Conservation (phyloP, 2,797 vertebrate species). For the Mionectes olivaceus region DNA sequence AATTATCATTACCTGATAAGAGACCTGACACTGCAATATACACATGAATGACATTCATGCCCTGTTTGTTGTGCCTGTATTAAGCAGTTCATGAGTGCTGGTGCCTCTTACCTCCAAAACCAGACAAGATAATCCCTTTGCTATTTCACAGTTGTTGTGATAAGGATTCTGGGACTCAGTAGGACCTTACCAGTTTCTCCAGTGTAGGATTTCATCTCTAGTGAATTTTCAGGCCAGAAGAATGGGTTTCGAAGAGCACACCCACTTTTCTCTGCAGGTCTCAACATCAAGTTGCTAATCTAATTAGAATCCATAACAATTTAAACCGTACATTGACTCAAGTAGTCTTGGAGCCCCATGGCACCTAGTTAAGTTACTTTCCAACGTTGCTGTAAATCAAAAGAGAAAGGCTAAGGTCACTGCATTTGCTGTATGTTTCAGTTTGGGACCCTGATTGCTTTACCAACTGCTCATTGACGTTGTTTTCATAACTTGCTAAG, state of each 20-base stretch:
- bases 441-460: conserved; percentile 73
- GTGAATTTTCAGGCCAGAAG: conserved; percentile 70
- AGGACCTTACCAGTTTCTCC: conserved; percentile 62
- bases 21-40: neutral
- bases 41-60: neutral
- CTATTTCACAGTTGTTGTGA: conserved; percentile 54
- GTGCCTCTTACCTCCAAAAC: conserved; percentile 53
- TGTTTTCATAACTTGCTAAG: conserved; percentile 59
- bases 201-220: conserved; percentile 60
- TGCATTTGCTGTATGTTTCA: conserved; percentile 63
- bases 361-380: conserved; percentile 75
- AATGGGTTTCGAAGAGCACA: conserved; percentile 70
- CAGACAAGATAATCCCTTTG: conserved; percentile 56
- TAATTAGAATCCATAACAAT: conserved; percentile 77
- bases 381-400: conserved; percentile 75
- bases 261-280: conserved; percentile 46
- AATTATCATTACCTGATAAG: neutral
- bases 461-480: conserved; percentile 79
- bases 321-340: conserved; percentile 71
- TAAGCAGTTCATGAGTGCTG: conserved; percentile 42
- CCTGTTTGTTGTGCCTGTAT: conserved; percentile 9
- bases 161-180: conserved; percentile 68
- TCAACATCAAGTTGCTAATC: conserved; percentile 76
- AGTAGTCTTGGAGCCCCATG: conserved; percentile 52
- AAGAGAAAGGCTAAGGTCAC: conserved; percentile 60